A percentile compares a stretch with the other conserved stretches of the same genome.
Conservation (phyloP, 2,797 vertebrate species). For the Hemibagrus guttatus region DNA sequence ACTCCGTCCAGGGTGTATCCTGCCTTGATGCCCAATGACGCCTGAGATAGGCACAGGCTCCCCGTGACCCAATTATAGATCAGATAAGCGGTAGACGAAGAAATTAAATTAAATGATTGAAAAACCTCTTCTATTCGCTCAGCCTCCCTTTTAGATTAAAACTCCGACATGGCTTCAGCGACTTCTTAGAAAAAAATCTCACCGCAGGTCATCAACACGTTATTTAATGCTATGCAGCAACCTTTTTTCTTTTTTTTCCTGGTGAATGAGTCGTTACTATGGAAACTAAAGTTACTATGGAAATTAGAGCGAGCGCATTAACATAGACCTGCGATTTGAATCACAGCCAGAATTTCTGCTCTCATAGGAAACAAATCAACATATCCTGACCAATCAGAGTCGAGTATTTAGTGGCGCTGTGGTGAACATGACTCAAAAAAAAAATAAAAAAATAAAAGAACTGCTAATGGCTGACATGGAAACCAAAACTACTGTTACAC, state of each 20-base stretch:
- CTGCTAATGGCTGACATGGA: neutral
- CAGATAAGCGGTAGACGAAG: too few relatives aligned
- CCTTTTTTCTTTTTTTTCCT: too few relatives aligned
- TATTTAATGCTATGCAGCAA: neutral
- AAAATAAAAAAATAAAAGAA: too few relatives aligned
- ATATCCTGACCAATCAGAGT: neutral
- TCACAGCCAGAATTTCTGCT: neutral
- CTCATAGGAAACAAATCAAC: neutral
- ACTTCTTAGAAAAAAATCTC: neutral
- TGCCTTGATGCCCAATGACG: too few relatives aligned
- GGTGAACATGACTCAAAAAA: neutral
- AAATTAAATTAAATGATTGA: too few relatives aligned
- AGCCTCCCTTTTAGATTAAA: neutral
- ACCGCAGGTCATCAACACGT: neutral
- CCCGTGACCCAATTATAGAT: too few relatives aligned
- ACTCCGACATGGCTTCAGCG: neutral
- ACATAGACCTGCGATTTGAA: neutral
- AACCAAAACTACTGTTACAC: neutral
- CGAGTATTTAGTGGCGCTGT: neutral
- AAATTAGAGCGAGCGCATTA: neutral
- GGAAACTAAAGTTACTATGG: neutral
- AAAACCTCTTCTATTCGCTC: neutral
- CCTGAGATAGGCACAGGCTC: too few relatives aligned
- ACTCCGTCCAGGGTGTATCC: too few relatives aligned
- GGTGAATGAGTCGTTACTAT: too few relatives aligned